Base-by-base conservation (phyloP, 2,888 invertebrate species). In the Serrognathus titanus region DNA sequence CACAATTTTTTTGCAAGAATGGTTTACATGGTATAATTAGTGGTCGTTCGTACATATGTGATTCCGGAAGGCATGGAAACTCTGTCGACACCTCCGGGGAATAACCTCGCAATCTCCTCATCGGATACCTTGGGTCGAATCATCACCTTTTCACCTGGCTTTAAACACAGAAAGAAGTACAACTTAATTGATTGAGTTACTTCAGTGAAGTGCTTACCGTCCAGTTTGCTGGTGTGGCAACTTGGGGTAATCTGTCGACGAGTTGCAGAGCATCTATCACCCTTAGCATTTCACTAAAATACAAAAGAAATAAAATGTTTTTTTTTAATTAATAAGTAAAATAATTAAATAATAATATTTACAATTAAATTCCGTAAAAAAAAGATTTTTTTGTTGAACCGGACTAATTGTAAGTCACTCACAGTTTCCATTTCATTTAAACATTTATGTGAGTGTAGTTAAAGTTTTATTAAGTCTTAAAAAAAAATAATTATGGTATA, bases 251-350 rank as follows among this genome's bases (percentile, higher is more conserved):
- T 55, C 79, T 81, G 63, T 86, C 86, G 1, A 88, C 88, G 62
- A 94, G 78, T 75, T 92, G 92, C 43, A 94, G 80, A 0, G 92
- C 92, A 73, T 94, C 93, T 60, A 94, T 83, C 20, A 88, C 88
- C 56, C 94, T 83, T 20, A 94, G 78, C 60, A 94, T 88, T 80
- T 94, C 94, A 78, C 92, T 93, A 71, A 48, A 80, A 80, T 16
- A 43, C 48, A 80, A 80, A 58, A 51, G 24, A 7, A 31, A 31
- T 4, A 31, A 31, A 31, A 24, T 4, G 4, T 24, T 24, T 24
- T 2, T 2, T 16, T n/a, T n/a, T n/a, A n/a, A n/a, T n/a, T n/a
- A n/a, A n/a, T n/a, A n/a, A n/a, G n/a, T n/a, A n/a, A n/a, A n/a
- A n/a, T n/a, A n/a, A n/a, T n/a, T n/a, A n/a, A n/a, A n/a, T n/a